These are phyloP conservation scores for Halcyon smyrnensis DNA, from an alignment of 2,797 vertebrate species.

Conservation along the genomic window DNA sequence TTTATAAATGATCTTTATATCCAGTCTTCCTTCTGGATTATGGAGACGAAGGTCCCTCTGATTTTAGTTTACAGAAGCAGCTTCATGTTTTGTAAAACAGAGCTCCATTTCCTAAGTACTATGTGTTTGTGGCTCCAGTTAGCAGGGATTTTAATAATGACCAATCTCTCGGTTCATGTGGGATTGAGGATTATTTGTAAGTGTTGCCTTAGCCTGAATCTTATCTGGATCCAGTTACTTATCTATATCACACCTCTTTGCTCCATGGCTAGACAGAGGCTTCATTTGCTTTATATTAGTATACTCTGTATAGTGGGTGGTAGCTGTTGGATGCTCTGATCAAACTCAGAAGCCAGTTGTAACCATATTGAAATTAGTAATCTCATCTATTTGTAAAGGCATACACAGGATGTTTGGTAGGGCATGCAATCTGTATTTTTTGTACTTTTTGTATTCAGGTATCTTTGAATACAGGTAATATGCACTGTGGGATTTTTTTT, in stretches of 20 bases:
- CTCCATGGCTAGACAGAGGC: not conserved
- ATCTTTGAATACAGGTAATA: not conserved
- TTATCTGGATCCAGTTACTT: not conserved
- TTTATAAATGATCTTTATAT: constrained; percentile 11
- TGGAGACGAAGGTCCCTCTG: not conserved
- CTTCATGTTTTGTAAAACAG: not conserved
- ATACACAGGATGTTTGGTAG: not conserved
- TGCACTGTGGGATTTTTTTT: not conserved
- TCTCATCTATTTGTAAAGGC: not conserved
- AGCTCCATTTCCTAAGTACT: not conserved
- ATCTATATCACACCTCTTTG: not conserved
- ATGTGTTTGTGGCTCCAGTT: not conserved
- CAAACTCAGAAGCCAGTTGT: not conserved
- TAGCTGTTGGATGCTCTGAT: not conserved
- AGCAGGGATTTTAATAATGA: not conserved
- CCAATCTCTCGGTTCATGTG: not conserved
- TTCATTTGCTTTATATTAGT: not conserved
- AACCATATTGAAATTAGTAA: not conserved
- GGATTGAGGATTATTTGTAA: not conserved
- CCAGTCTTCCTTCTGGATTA: not conserved
- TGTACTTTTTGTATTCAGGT: not conserved
- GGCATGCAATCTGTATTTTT: not conserved
- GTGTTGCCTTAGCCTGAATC: not conserved
- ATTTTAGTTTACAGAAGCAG: not conserved
- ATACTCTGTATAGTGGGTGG: not conserved